A percentile compares a stretch with the other conserved stretches of the same genome.
Conservation (phyloP, 1,140 invertebrate genomes). For the Calycopis cecrops region DNA sequence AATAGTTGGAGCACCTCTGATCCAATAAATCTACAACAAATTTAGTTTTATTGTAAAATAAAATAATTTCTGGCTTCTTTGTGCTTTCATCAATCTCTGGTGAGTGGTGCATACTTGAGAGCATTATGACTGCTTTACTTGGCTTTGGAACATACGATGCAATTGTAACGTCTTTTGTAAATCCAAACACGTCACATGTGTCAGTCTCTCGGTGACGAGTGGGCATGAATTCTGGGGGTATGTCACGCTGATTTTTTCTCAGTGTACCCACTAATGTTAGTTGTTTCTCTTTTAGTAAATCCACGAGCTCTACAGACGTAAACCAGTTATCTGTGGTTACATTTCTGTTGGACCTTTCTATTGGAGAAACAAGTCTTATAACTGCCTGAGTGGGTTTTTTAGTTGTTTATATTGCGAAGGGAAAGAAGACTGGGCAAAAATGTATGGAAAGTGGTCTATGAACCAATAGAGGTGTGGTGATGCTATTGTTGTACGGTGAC, state of each 20-base stretch:
- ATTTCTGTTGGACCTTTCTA: background rate
- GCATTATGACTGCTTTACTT: constrained; percentile 20
- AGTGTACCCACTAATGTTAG: constrained; percentile 5
- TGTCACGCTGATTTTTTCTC: constrained; percentile 11
- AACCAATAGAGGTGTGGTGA: too few relatives aligned
- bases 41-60: constrained; percentile 21
- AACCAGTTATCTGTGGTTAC: background rate
- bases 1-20: constrained; percentile 24
- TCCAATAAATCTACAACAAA: constrained; percentile 22
- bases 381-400: background rate
- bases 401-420: background rate
- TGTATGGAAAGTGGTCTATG: too few relatives aligned
- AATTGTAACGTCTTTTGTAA: constrained; percentile 22
- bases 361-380: background rate
- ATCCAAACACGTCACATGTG: constrained; percentile 14
- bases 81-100: constrained; percentile 4
- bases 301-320: background rate
- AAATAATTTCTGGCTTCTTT: constrained; percentile 6
- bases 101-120: constrained; percentile 17
- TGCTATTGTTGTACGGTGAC: too few relatives aligned
- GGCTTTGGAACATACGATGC: constrained; percentile 20
- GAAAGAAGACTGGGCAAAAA: too few relatives aligned
- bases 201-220: background rate
- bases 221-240: constrained; percentile 3
- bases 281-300: background rate